Conservation (phyloP, 2,113 vertebrate species). For the Zosterops hypoxanthus region DNA sequence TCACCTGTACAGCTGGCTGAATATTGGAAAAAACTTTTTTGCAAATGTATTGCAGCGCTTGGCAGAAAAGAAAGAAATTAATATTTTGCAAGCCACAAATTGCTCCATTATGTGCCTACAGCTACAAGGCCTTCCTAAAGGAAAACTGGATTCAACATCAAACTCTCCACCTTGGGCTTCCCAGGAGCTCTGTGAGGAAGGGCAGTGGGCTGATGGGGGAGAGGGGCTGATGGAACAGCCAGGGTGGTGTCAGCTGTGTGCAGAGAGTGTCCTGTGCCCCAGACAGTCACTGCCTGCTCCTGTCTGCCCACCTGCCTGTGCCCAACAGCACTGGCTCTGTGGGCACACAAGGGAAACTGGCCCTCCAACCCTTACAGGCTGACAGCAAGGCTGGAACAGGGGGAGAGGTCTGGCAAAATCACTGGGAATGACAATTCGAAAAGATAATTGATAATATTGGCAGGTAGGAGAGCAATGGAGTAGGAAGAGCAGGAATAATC, state of each 20-base stretch:
- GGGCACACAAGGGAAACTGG: fast-evolving
- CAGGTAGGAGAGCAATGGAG: neutral
- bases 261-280: fast-evolving
- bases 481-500: neutral
- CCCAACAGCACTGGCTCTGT: neutral
- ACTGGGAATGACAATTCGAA: neutral
- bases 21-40: slow-evolving; percentile 1
- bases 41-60: neutral
- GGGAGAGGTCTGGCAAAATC: neutral
- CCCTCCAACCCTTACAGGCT: fast-evolving
- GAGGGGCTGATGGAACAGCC: fast-evolving
- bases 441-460: neutral
- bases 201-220: neutral
- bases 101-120: neutral
- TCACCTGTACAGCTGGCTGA: slow-evolving; percentile 25
- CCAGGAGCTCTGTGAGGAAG: neutral
- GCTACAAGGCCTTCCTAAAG: neutral
- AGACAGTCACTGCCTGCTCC: neutral
- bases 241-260: neutral
- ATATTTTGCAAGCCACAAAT: neutral
- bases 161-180: neutral
- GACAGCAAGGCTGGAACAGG: neutral
- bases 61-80: neutral
- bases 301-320: fast-evolving
- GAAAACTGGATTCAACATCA: neutral